These are phyloP conservation scores for Branchinecta lynchi DNA, from an alignment of 1,140 invertebrate species.

Conservation along the genomic window DNA sequence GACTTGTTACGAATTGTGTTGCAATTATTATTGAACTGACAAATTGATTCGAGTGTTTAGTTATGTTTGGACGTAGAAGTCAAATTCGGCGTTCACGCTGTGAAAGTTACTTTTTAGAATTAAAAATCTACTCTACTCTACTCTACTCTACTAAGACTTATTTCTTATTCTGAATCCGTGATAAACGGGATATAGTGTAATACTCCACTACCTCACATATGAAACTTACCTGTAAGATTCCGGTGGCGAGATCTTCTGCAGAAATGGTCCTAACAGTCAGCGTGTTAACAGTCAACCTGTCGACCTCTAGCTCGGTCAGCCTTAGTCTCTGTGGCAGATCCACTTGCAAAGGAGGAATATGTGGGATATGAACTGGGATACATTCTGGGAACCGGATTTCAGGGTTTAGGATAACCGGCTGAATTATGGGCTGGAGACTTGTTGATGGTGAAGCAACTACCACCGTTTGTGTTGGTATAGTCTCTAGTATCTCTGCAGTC, in stretches of 20 bases:
- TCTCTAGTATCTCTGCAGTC: not conserved
- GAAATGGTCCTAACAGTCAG: conserved; percentile 53
- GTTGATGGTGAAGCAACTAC: too few species aligned
- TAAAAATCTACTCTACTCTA: too few species aligned
- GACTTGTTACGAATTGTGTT: too few species aligned
- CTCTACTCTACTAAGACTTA: too few species aligned
- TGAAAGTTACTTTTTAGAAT: too few species aligned
- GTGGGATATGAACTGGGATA: not conserved
- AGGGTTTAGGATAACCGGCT: not conserved
- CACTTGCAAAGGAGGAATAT: conserved; percentile 17
- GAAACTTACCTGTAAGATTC: not conserved
- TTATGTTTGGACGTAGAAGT: too few species aligned
- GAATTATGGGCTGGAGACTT: not conserved
- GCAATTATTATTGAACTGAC: too few species aligned
- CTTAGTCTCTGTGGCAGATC: conserved; percentile 37
- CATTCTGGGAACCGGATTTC: not conserved
- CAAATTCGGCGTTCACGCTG: too few species aligned
- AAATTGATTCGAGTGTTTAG: too few species aligned
- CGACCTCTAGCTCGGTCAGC: conserved; percentile 55
- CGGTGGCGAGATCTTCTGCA: not conserved
- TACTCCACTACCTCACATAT: not conserved
- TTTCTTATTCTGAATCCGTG: too few species aligned
- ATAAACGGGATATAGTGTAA: too few species aligned
- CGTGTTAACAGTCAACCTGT: conserved; percentile 53
- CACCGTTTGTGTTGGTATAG: not conserved